These are phyloP conservation scores for Leptinotarsa undecemlineata DNA, from an alignment of 1,140 invertebrate species.

Conservation along the genomic window DNA sequence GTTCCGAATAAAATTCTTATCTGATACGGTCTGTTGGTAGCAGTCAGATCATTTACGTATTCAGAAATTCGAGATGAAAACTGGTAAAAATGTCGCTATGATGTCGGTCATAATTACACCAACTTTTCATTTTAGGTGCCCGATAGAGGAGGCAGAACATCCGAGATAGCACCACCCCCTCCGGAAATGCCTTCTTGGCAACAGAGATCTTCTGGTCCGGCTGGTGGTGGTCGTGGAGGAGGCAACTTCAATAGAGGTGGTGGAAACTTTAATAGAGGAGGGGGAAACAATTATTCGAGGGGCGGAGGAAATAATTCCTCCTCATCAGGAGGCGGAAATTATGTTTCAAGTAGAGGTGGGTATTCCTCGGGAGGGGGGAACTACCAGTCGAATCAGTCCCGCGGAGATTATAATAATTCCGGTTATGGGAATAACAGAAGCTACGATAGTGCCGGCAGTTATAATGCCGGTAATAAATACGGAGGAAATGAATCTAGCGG, in stretches of 20 bases:
- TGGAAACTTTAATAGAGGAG: slow-evolving; percentile 41
- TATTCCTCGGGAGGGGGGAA: slow-evolving; percentile 26
- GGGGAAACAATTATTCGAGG: slow-evolving; percentile 34
- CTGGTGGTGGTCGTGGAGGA: slow-evolving; percentile 46
- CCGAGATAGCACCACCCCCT: slow-evolving; percentile 86
- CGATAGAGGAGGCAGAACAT: slow-evolving; percentile 86
- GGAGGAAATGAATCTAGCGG: slow-evolving; percentile 9
- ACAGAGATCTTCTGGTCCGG: slow-evolving; percentile 58
- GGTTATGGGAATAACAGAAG: slow-evolving; percentile 24
- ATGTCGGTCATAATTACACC: too few species aligned
- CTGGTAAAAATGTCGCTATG: not conserved
- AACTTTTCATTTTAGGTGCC: slow-evolving; percentile 63
- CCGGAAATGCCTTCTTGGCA: slow-evolving; percentile 96
- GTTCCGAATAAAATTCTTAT: too few species aligned
- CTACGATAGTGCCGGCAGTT: slow-evolving; percentile 32
- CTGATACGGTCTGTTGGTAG: too few species aligned
- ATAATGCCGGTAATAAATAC: slow-evolving; percentile 22
- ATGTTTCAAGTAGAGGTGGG: slow-evolving; percentile 28
- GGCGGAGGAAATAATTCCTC: slow-evolving; percentile 28
- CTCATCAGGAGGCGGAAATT: slow-evolving; percentile 29
- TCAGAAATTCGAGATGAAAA: too few species aligned
- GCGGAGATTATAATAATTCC: slow-evolving; percentile 13
- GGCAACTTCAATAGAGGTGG: slow-evolving; percentile 38
- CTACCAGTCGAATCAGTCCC: not conserved
- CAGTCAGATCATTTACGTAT: too few species aligned